These are phyloP conservation scores for Sparus aurata DNA, from an alignment of 2,797 vertebrate genomes.

Conservation along the genomic window DNA sequence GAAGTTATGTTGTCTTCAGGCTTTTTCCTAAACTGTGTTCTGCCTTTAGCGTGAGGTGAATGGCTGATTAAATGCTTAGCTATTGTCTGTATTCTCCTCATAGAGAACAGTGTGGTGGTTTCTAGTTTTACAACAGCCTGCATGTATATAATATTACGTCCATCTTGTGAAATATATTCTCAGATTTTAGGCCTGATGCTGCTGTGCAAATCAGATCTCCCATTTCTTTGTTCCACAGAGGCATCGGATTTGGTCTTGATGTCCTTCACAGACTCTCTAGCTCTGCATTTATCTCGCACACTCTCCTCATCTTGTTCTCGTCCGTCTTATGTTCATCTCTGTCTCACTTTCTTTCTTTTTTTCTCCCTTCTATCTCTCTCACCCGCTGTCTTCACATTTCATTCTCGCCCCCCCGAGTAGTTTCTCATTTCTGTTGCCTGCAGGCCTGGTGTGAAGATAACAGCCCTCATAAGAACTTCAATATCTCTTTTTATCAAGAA, in stretches of 20 bases:
- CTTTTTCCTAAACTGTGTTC: not conserved
- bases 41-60: not conserved
- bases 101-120: not conserved
- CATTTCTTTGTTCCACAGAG: conserved; percentile 19
- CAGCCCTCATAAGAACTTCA: conserved; percentile 43
- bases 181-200: conserved; percentile 6
- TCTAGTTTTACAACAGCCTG: not conserved
- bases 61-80: not conserved
- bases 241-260: conserved; percentile 20
- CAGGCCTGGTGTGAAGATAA: conserved; percentile 47
- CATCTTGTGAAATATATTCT: conserved; percentile 32
- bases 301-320: not conserved
- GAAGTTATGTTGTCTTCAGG: not conserved
- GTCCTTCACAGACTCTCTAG: conserved; percentile 40
- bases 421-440: conserved; percentile 46
- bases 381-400: conserved; percentile 20
- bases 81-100: not conserved
- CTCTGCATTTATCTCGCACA: conserved; percentile 34
- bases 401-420: conserved; percentile 3
- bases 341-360: not conserved
- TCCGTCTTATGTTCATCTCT: not conserved
- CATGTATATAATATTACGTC: conserved; percentile 13
- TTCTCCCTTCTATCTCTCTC: conserved; percentile 21
- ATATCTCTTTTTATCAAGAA: conserved; percentile 12
- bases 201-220: conserved; percentile 20